phyloP scores from a whole-genome alignment of 2,797 vertebrate species.

The Lerista edwardsae region DNA sequence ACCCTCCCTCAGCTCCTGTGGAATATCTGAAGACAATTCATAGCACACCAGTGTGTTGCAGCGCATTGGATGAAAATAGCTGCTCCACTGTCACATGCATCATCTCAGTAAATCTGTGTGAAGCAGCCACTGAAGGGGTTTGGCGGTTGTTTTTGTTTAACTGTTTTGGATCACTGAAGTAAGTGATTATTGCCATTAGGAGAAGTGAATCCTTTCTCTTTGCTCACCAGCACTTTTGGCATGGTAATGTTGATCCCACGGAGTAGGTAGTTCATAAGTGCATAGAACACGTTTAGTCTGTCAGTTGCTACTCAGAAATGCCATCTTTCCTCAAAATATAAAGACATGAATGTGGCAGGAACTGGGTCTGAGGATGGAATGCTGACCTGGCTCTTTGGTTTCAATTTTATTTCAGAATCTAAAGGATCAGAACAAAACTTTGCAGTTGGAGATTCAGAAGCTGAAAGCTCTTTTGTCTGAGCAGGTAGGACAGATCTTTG shows the following conservation, averaged over 20 bases:
- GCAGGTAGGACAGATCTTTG: constrained; percentile 79
- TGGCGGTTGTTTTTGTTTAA: background rate
- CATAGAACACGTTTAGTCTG: background rate
- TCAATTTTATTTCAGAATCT: constrained; percentile 81
- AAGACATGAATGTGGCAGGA: background rate
- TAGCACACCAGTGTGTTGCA: too few species aligned
- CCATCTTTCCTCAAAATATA: background rate
- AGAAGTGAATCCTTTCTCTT: too few species aligned
- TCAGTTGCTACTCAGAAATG: background rate
- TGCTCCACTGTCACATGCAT: background rate
- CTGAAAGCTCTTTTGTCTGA: constrained; percentile 89
- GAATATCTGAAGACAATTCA: too few species aligned
- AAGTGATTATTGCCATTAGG: background rate
- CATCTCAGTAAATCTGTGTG: background rate
- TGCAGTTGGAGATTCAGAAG: constrained; percentile 89
- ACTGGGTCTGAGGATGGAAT: background rate
- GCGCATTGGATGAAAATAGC: too few species aligned
- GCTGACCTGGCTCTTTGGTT: constrained; percentile 15
- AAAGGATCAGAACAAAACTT: constrained; percentile 86
- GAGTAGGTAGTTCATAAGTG: background rate
- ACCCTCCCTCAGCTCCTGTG: too few species aligned
- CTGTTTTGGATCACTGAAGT: background rate
- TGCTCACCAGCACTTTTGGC: background rate
- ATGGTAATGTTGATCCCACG: background rate
- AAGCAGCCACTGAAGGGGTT: background rate